Evolutionary conservation across 2,888 invertebrate species (phyloP).

Genomic region (Latrodectus elegans): DNA sequence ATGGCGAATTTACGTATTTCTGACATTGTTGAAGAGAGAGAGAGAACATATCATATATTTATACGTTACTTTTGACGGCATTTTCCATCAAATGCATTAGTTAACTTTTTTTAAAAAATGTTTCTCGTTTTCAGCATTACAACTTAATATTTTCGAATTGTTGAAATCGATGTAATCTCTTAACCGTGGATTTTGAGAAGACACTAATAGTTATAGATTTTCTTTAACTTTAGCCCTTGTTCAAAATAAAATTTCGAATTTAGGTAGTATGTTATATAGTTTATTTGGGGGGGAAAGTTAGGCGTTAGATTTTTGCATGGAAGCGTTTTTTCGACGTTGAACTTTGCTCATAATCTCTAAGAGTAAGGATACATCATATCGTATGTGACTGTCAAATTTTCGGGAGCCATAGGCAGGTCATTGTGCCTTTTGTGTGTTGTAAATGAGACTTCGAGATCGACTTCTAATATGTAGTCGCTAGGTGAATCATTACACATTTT

Average conservation of each 20-base stretch:
- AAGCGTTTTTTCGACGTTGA: no score
- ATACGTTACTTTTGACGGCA: not conserved
- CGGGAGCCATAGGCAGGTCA: not conserved
- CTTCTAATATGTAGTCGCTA: not conserved
- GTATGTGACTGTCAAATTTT: not conserved
- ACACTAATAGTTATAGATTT: not conserved
- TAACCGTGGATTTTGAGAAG: not conserved
- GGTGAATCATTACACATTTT: not conserved
- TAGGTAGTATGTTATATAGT: not conserved
- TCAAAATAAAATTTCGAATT: constrained; percentile 4
- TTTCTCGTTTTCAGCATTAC: not conserved
- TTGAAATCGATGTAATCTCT: not conserved
- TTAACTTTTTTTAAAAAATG: not conserved
- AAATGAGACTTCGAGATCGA: not conserved
- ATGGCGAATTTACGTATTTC: not conserved
- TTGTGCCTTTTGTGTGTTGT: not conserved
- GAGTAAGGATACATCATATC: not conserved
- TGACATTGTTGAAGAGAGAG: not conserved
- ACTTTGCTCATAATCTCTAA: not conserved
- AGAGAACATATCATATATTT: not conserved
- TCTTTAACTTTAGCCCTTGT: not conserved
- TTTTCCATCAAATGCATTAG: not conserved
- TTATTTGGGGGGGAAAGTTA: not conserved
- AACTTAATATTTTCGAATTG: not conserved
- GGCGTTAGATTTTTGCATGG: constrained; percentile 5